These are phyloP conservation scores for Asbolus verrucosus DNA, from an alignment of 1,140 invertebrate genomes.

Conservation along the genomic window DNA sequence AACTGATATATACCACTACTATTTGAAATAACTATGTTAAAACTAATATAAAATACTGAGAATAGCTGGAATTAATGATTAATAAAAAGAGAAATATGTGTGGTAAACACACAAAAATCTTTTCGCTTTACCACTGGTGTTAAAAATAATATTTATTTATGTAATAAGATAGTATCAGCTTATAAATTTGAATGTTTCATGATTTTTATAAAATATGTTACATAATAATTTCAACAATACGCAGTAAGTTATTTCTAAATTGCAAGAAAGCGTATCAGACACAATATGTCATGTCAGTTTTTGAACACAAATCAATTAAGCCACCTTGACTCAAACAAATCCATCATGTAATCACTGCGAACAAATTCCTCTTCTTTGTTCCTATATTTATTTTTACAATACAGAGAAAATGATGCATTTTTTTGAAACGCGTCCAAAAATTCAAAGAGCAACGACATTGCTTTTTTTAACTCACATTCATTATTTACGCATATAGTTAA, in stretches of 20 bases:
- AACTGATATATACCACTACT: neutral
- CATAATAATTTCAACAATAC: constrained; percentile 22
- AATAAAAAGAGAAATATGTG: constrained; percentile 10
- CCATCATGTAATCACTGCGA: constrained; percentile 16
- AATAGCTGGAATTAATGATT: neutral
- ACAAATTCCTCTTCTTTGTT: neutral
- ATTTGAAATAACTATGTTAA: neutral
- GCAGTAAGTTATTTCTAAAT: constrained; percentile 12
- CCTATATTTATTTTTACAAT: constrained; percentile 18
- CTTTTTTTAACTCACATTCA: constrained; percentile 8
- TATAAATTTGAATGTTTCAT: constrained; percentile 11
- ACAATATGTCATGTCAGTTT: constrained; percentile 23
- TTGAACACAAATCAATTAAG: constrained; percentile 11
- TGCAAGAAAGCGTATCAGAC: constrained; percentile 21
- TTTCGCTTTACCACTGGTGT: constrained; percentile 1
- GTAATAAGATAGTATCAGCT: constrained; percentile 1
- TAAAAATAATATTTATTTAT: constrained; percentile 25
- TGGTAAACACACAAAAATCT: constrained; percentile 1
- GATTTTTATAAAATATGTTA: constrained; percentile 17
- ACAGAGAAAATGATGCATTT: constrained; percentile 13
- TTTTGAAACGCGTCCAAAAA: constrained; percentile 12
- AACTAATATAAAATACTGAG: constrained; percentile 2
- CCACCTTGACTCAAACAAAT: neutral
- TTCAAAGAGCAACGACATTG: constrained; percentile 28
- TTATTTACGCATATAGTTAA: too few relatives aligned